A percentile compares a stretch with the other conserved stretches of the same genome.
phyloP scores from a whole-genome alignment of 2,797 vertebrate species.

The Pseudocheirus occidentalis region DNA sequence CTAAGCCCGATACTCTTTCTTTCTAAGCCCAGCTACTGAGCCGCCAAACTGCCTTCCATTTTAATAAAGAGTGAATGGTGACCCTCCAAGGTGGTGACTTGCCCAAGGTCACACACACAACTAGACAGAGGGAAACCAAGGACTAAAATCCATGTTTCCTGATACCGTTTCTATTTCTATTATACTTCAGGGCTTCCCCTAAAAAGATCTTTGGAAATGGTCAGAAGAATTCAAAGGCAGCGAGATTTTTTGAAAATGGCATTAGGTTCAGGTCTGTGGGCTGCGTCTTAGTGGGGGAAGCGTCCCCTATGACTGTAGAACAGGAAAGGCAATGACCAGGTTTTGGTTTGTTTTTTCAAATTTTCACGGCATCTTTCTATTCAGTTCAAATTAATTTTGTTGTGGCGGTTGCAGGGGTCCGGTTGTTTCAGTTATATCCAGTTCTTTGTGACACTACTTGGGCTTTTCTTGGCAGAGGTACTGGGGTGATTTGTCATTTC shows the following conservation, averaged over 20 bases:
- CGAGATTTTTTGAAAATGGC: neutral
- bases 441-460: neutral
- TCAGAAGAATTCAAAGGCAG: neutral
- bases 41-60: neutral
- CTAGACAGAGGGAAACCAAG: neutral
- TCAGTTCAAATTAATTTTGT: slow-evolving; percentile 33
- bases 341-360: slow-evolving; percentile 6
- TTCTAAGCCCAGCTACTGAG: neutral
- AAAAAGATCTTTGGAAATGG: neutral
- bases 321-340: slow-evolving; percentile 6
- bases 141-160: neutral
- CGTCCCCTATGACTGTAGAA: neutral
- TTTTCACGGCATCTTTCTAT: slow-evolving; percentile 33
- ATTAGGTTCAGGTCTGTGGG: slow-evolving; percentile 32
- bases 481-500: neutral
- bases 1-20: no score
- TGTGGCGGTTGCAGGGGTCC: neutral
- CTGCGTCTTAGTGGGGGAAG: neutral
- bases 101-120: neutral
- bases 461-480: neutral
- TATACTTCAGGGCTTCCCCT: neutral
- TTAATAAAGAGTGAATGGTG: neutral
- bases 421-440: neutral
- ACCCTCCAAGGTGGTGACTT: neutral
- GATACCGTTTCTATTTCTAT: neutral